phyloP scores from a whole-genome alignment of 2,797 vertebrate genomes.

The Catamblyrhynchus diadema region DNA sequence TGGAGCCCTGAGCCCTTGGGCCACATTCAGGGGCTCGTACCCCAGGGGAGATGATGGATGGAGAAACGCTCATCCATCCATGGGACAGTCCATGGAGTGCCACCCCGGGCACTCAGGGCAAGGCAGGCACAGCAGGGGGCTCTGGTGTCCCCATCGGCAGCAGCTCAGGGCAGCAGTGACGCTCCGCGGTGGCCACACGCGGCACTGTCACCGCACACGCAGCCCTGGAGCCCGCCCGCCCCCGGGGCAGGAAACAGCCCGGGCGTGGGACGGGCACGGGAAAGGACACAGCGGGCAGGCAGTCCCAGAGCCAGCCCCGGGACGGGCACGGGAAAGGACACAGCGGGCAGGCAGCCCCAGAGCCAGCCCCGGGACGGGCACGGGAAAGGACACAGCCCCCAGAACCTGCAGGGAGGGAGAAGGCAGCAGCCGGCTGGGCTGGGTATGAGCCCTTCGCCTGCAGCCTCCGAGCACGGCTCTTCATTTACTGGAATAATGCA shows the following conservation, averaged over 20 bases:
- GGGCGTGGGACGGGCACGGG: not conserved
- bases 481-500: not conserved
- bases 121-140: not conserved
- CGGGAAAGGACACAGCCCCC: too few species aligned
- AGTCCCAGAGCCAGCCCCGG: not conserved
- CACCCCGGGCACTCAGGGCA: not conserved
- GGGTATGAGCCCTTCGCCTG: fast-evolving
- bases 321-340: too few species aligned
- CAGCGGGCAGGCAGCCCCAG: not conserved
- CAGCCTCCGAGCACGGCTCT: not conserved
- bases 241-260: not conserved
- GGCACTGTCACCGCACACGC: not conserved
- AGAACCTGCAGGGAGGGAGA: not conserved
- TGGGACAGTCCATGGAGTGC: fast-evolving
- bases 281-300: not conserved
- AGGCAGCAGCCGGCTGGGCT: not conserved
- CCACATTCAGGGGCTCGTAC: not conserved
- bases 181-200: fast-evolving
- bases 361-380: too few species aligned
- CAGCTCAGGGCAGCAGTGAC: not conserved
- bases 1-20: not conserved
- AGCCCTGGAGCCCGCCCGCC: not conserved
- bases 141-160: not conserved
- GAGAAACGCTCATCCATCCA: not conserved
- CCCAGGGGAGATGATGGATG: fast-evolving